Evolutionary conservation across 2,797 vertebrate species (phyloP).

Genomic region (Syngnathus rostellatus): DNA sequence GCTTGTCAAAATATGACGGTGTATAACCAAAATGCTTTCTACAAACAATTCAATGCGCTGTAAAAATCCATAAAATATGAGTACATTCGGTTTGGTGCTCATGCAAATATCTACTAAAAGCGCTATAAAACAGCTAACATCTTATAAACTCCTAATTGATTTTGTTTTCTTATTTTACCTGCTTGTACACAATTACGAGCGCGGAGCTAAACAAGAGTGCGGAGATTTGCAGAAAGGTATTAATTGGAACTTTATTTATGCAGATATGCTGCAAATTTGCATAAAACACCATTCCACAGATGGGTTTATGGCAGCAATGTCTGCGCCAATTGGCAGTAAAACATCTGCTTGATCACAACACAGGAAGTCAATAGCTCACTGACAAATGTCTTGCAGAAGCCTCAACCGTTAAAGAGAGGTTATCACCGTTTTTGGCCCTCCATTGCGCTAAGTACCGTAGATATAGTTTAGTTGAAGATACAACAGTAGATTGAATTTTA

Average conservation of each 20-base stretch:
- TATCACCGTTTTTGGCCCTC: not conserved
- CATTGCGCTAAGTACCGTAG: no score
- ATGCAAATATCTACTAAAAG: conserved; percentile 10
- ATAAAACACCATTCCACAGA: conserved; percentile 80
- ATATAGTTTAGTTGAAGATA: not conserved
- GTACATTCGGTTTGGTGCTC: conserved; percentile 22
- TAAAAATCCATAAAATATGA: conserved; percentile 43
- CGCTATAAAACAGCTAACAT: conserved; percentile 6
- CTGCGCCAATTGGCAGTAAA: conserved; percentile 73
- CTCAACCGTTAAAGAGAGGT: not conserved
- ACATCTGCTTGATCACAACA: conserved; percentile 79
- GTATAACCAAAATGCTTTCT: conserved; percentile 27
- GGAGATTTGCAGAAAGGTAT: conserved; percentile 73
- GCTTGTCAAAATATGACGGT: conserved; percentile 41
- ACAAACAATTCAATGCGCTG: conserved; percentile 21
- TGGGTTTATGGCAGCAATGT: conserved; percentile 80
- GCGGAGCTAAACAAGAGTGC: conserved; percentile 68
- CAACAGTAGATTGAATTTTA: not conserved
- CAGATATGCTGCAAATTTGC: conserved; percentile 73
- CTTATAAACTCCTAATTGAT: conserved; percentile 39
- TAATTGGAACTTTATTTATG: conserved; percentile 82
- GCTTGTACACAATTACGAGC: conserved; percentile 66
- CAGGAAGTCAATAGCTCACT: conserved; percentile 62
- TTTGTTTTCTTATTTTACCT: conserved; percentile 61
- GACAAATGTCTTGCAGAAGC: conserved; percentile 50